These are phyloP conservation scores for Hoplostethus mediterraneus DNA, from an alignment of 2,797 vertebrate species.

Conservation along the genomic window DNA sequence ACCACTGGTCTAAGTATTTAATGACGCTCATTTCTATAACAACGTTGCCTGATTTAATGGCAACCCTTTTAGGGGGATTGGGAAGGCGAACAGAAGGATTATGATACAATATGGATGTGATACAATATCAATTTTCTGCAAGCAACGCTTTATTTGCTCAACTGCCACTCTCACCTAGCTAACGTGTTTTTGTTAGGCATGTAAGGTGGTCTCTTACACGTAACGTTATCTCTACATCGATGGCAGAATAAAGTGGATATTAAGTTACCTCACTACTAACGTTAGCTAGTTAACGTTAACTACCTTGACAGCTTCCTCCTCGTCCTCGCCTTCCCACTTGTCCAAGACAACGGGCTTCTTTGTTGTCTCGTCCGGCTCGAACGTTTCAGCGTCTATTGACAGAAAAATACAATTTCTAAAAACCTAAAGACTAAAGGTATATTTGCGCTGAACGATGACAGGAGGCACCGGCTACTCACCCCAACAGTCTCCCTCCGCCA, in stretches of 20 bases:
- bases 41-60: too few relatives aligned
- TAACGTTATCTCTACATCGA: background rate
- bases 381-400: conserved; percentile 83
- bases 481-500: conserved; percentile 87
- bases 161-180: too few relatives aligned
- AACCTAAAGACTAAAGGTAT: too few relatives aligned
- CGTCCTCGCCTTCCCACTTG: conserved; percentile 84
- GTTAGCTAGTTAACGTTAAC: conserved; percentile 8
- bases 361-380: conserved; percentile 81
- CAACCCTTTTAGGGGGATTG: too few relatives aligned
- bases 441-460: background rate
- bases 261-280: background rate
- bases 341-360: conserved; percentile 80
- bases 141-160: too few relatives aligned
- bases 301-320: conserved; percentile 89
- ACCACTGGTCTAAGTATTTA: too few relatives aligned
- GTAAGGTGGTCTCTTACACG: too few relatives aligned
- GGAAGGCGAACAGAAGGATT: too few relatives aligned
- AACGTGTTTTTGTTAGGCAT: too few relatives aligned
- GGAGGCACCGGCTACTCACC: conserved; percentile 69
- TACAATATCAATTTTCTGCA: too few relatives aligned
- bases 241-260: background rate
- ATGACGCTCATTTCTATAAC: too few relatives aligned
- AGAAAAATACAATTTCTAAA: conserved; percentile 15
- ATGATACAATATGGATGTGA: too few relatives aligned